Conservation (phyloP, 2,113 vertebrate species). For the Perccottus glenii region DNA sequence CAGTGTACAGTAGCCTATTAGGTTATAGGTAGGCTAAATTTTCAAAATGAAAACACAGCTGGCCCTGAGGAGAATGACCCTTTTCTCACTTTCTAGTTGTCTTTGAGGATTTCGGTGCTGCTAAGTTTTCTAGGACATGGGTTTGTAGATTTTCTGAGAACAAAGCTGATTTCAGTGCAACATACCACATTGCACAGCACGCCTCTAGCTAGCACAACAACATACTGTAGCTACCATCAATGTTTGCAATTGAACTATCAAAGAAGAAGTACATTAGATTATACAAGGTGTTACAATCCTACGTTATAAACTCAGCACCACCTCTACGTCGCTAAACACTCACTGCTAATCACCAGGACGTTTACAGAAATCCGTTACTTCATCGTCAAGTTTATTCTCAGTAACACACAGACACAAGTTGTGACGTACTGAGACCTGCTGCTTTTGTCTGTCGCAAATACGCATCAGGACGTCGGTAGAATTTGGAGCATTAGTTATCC, state of each 20-base stretch:
- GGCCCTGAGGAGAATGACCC: conserved; percentile 66
- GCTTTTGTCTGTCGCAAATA: conserved; percentile 6
- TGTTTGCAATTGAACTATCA: conserved; percentile 64
- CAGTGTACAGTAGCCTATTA: conserved; percentile 64
- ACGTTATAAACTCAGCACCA: conserved; percentile 48
- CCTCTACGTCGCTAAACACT: conserved; percentile 42
- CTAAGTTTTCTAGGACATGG: conserved; percentile 13
- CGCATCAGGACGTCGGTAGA: conserved; percentile 4
- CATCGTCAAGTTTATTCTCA: conserved; percentile 35
- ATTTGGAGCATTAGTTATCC: conserved; percentile 10
- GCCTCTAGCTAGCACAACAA: conserved; percentile 66
- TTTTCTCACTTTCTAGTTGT: conserved; percentile 38
- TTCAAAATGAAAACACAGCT: conserved; percentile 34
- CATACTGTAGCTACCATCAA: conserved; percentile 58
- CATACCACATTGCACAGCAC: conserved; percentile 67
- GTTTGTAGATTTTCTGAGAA: conserved; percentile 36
- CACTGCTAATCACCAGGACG: conserved; percentile 51
- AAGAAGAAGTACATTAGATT: conserved; percentile 58
- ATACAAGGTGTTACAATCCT: conserved; percentile 63
- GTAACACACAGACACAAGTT: conserved; percentile 78
- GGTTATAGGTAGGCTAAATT: conserved; percentile 36
- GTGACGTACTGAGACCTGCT: conserved; percentile 61
- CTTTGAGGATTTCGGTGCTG: conserved; percentile 20
- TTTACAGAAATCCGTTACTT: conserved; percentile 32
- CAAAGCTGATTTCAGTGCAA: conserved; percentile 63